phyloP scores from a whole-genome alignment of 1,140 invertebrate species.

The Procambarus virginalis region DNA sequence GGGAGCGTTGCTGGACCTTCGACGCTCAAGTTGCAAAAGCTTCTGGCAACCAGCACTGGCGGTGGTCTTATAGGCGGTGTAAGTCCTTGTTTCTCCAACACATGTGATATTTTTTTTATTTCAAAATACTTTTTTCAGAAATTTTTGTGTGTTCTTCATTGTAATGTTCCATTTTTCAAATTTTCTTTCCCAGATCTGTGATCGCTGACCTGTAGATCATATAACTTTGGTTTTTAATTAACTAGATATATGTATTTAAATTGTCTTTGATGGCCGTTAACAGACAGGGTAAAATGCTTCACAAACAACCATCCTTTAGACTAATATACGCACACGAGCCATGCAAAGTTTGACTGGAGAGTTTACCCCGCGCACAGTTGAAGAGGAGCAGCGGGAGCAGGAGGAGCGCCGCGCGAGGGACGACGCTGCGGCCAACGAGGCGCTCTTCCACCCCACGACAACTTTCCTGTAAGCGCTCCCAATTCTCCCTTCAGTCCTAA shows the following conservation, averaged over 20 bases:
- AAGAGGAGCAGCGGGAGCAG: conserved; percentile 49
- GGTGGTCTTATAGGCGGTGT: conserved; percentile 69
- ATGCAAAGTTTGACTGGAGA: too few relatives aligned
- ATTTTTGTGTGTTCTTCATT: too few relatives aligned
- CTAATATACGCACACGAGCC: too few relatives aligned
- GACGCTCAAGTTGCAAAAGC: conserved; percentile 61
- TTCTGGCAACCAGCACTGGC: conserved; percentile 63
- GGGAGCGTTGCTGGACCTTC: conserved; percentile 57
- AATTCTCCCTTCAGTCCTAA: conserved; percentile 57
- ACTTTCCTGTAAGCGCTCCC: conserved; percentile 41
- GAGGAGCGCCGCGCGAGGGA: conserved; percentile 25
- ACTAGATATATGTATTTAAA: too few relatives aligned
- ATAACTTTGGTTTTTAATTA: too few relatives aligned
- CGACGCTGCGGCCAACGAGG: background rate
- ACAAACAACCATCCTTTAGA: too few relatives aligned
- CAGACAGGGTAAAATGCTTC: too few relatives aligned
- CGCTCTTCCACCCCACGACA: background rate
- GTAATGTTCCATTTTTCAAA: too few relatives aligned
- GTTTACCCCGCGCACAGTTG: conserved; percentile 1
- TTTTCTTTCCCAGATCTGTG: too few relatives aligned
- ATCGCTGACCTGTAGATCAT: too few relatives aligned
- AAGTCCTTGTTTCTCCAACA: background rate
- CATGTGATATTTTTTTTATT: background rate
- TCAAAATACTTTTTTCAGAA: too few relatives aligned
- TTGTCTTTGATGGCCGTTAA: too few relatives aligned